Evolutionary conservation across 2,113 vertebrate genomes (phyloP), one percentile per base, ranked within the genome.

Genomic region (Leucosticte australis): DNA sequence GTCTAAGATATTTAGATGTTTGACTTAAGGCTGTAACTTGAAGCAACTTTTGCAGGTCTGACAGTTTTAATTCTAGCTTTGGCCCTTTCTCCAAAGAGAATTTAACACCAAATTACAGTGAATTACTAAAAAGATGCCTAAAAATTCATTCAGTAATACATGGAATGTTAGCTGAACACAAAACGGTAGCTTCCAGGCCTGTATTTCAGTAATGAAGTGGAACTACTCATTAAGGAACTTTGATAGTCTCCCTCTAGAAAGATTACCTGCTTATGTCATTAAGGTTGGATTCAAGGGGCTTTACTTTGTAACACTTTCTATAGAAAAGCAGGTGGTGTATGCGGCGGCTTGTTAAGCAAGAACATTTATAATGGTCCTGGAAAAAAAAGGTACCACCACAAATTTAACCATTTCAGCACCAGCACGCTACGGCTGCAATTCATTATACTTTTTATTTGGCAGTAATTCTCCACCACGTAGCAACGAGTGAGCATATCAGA

Each of bases 221-320:
- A 93, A 39, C 57, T 47, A 82, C 73, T 85, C 82, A 89, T 80
- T 95, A 71, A 90, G 76, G 50, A 94, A 94, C 84, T 90, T 67
- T 87, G 90, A 91, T 73, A 83, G 60, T 50, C 80, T 79, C 89
- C 85, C 52, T 67, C 76, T 47, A 82, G 92, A 88, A 91, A 71
- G 79, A 93, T 91, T 95, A 92, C 80, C 73, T 79, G 68, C 59
- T 93, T 79, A 59, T 84, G 87, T 92, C 87, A 92, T 97, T 91
- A 95, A 50, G 65, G 73, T 22, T n/a, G 62, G 67, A 86, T 96
- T 86, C 87, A 77, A 83, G 63, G 64, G 76, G 86, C 60, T 94
- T 92, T 80, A 84, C 39, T 85, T 83, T 74, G 71, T 63, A 91
- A 83, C 65, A 69, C 68, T 82, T 91, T 75, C 73, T 92, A 63